Conservation (phyloP, 64 coral and sea anemone species). For the Anthopleura sola region DNA sequence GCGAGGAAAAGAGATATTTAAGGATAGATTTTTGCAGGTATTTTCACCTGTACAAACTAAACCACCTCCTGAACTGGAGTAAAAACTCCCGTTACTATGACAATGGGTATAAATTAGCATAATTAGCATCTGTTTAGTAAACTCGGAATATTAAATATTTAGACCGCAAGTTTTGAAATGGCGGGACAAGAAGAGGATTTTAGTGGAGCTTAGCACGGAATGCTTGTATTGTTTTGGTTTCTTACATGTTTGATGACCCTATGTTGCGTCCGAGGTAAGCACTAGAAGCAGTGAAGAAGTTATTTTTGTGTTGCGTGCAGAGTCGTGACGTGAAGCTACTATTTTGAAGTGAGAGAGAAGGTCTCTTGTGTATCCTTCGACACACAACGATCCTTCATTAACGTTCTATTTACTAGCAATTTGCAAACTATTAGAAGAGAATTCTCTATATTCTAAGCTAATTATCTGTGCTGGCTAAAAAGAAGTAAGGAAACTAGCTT, state of each 20-base stretch:
- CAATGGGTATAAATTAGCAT: conserved; percentile 9
- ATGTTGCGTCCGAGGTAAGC: conserved; percentile 50
- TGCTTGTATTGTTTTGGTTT: conserved; percentile 32
- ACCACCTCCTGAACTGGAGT: background rate
- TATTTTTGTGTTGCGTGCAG: conserved; percentile 12
- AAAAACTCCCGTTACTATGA: background rate
- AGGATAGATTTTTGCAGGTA: background rate
- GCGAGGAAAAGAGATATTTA: background rate
- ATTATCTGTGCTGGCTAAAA: background rate
- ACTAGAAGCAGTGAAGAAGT: background rate
- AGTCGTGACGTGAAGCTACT: background rate
- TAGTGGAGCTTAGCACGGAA: conserved; percentile 7
- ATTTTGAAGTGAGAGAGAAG: background rate
- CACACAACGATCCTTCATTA: conserved; percentile 27
- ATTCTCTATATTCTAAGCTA: background rate
- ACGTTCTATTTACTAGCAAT: conserved; percentile 33
- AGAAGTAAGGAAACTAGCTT: background rate
- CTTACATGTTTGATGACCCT: conserved; percentile 35
- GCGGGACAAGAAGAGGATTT: conserved; percentile 9
- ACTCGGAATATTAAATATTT: background rate
- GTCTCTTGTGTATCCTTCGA: background rate
- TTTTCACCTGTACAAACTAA: background rate
- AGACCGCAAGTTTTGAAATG: conserved; percentile 26
- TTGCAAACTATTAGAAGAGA: conserved; percentile 30
- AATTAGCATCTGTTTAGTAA: conserved; percentile 13